Conservation (phyloP, 2,888 invertebrate species). For the Axea sp. region DNA sequence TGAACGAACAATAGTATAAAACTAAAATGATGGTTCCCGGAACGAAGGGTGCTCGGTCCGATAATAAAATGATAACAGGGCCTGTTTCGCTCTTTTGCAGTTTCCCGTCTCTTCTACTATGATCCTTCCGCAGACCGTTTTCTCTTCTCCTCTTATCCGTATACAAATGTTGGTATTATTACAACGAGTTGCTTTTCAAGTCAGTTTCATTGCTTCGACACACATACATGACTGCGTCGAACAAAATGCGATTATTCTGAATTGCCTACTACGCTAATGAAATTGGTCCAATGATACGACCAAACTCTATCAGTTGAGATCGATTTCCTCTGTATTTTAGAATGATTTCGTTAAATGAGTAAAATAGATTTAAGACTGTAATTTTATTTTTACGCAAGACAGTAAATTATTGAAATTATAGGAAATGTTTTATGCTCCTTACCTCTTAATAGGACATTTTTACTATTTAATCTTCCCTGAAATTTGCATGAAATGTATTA, state of each 20-base stretch:
- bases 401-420: no score
- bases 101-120: conserved; percentile 68
- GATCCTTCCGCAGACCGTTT: conserved; percentile 28
- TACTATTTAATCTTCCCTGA: no score
- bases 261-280: conserved; percentile 30
- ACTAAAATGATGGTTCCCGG: conserved; percentile 69
- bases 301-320: conserved; percentile 69
- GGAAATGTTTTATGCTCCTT: no score
- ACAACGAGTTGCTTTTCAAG: conserved; percentile 73
- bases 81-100: conserved; percentile 56
- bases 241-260: conserved; percentile 55
- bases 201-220: conserved; percentile 68
- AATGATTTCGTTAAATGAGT: no score
- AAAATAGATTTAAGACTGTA: no score
- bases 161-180: conserved; percentile 78
- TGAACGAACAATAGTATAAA: conserved; percentile 67
- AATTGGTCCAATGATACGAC: conserved; percentile 66
- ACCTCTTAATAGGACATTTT: no score
- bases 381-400: no score
- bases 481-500: no score
- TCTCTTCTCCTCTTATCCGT: conserved; percentile 63
- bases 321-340: conserved; percentile 69
- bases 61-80: conserved; percentile 73
- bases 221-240: conserved; percentile 35
- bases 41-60: conserved; percentile 67